A percentile compares a stretch with the other conserved stretches of the same genome.
Evolutionary conservation across 2,888 invertebrate genomes (phyloP).

Genomic region (Bellardia pandia): DNA sequence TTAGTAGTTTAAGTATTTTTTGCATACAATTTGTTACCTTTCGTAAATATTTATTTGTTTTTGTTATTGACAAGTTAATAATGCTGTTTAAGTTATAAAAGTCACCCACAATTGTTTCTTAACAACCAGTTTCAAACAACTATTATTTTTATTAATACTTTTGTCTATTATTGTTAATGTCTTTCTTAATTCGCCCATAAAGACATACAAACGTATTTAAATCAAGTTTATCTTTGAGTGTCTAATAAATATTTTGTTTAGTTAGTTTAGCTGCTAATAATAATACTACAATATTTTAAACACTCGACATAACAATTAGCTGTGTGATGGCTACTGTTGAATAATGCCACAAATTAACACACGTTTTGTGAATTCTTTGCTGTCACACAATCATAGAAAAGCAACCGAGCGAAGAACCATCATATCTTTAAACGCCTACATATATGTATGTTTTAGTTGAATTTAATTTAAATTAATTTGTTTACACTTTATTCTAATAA

Average conservation of each 20-base stretch:
- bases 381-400: background rate
- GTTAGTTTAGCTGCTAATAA: constrained; percentile 17
- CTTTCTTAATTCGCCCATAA: background rate
- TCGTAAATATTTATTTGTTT: background rate
- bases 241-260: background rate
- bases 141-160: background rate
- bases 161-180: too few relatives aligned
- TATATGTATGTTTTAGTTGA: background rate
- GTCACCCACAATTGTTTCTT: background rate
- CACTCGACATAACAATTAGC: background rate
- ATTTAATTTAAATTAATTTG: too few relatives aligned
- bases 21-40: background rate
- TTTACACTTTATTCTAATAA: too few relatives aligned
- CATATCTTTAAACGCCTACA: constrained; percentile 14
- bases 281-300: constrained; percentile 13
- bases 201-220: background rate
- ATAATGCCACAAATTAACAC: constrained; percentile 4
- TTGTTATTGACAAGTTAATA: background rate
- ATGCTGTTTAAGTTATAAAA: background rate
- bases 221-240: background rate
- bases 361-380: background rate
- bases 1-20: background rate
- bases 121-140: background rate
- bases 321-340: constrained; percentile 26
- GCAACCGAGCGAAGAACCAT: too few relatives aligned